Evolutionary conservation across 2,113 vertebrate genomes (phyloP), one percentile per base, ranked within the genome.

Genomic region (Noctilio leporinus): DNA sequence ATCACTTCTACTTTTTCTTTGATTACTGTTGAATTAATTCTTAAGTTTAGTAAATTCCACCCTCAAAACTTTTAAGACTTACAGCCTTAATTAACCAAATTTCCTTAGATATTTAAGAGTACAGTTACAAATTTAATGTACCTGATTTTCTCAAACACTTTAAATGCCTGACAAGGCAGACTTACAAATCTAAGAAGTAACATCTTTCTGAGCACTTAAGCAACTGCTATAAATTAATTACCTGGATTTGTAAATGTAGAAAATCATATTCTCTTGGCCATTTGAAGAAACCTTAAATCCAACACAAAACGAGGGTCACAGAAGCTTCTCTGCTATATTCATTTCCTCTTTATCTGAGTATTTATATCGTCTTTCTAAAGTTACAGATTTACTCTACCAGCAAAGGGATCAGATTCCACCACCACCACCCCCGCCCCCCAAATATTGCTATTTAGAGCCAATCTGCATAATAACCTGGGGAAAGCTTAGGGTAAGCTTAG

Each of bases 31-130:
- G 22, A 95, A 88, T 86, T 81, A 80, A 70, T 94, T 88, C 76
- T 91, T 85, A 94, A 45, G 20, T 85, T 94, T 94, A 83, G 35
- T 85, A 84, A 43, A 83, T 57, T 67, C 78, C 65, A n/a, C 83
- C 38, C 11, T 92, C 55, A 80, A 89, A 89, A 92, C 28, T 86
- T 57, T 91, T 89, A 83, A 89, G 78, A 70, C 64, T 93, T 83
- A 75, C 57, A 57, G 35, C 75, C 57, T 92, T 94, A 95, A 91
- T 95, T 87, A 96, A 89, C 86, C 86, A 86, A 83, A 95, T 94
- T 96, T 82, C 91, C 85, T 95, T 73, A 90, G 76, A 90, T 62
- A 95, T 85, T 95, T 92, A 67, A 90, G 86, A 87, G 38, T 84
- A 86, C 17, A 96, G 76, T 87, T 92, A 97, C 16, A 59, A 95